Percentiles rank a stretch among this genome's conserved stretches.
Evolutionary conservation across 1,140 invertebrate genomes (phyloP).

Genomic region (Stegodyphus dumicola): DNA sequence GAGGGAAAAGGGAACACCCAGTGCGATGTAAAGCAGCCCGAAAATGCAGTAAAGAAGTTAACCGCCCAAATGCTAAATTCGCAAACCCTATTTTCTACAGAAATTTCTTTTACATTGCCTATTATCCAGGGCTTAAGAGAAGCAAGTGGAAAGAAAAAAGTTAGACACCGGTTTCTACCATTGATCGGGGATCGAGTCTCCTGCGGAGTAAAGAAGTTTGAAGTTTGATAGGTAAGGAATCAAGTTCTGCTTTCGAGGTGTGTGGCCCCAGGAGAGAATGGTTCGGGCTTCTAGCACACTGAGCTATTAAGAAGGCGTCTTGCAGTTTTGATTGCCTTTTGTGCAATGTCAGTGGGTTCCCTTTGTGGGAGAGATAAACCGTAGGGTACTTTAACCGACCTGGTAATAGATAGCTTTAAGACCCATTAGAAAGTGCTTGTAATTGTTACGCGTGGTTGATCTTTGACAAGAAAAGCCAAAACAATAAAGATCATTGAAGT

Average conservation of each 20-base stretch:
- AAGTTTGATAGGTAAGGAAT: conserved; percentile 29
- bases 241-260: conserved; percentile 24
- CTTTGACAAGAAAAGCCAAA: neutral
- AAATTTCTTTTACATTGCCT: conserved; percentile 4
- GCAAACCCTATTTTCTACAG: neutral
- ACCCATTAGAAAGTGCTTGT: conserved; percentile 11
- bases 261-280: conserved; percentile 14
- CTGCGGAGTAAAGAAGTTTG: conserved; percentile 2
- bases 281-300: neutral
- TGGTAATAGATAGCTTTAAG: conserved; percentile 32
- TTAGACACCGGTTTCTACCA: neutral
- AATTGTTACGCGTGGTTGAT: conserved; percentile 14
- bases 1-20: too few species aligned
- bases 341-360: conserved; percentile 1
- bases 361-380: conserved; percentile 24
- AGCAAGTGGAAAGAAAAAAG: too few species aligned
- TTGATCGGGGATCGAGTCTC: conserved; percentile 10
- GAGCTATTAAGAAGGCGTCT: conserved; percentile 37
- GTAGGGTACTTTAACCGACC: conserved; percentile 7
- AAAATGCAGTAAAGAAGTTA: too few species aligned
- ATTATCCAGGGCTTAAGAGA: conserved; percentile 13
- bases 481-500: too few species aligned
- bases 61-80: too few species aligned
- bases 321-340: conserved; percentile 27
- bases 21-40: too few species aligned